Base-by-base conservation (phyloP, 2,888 invertebrate genomes). In the Molanna angustata region DNA sequence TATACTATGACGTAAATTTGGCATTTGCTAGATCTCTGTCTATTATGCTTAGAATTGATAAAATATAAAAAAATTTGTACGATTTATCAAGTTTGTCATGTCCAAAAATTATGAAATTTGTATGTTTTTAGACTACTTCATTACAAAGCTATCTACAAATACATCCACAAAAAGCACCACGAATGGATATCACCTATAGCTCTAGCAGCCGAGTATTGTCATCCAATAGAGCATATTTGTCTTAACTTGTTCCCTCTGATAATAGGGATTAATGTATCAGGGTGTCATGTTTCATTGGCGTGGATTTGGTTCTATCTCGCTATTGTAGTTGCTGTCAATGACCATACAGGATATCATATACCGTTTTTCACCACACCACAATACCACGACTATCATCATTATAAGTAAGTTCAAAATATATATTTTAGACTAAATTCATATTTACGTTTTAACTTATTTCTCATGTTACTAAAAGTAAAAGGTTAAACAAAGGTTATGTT, bases 111-210 rank as follows among this genome's bases (percentile, higher is more conserved):
- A n/a, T n/a, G n/a, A n/a, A n/a, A n/a, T n/a, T n/a, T n/a, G n/a
- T n/a, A n/a, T n/a, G n/a, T n/a, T 69, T 69, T 11, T 68, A 87
- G 87, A 64, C 69, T 90, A 56, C 73, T 91, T 22, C 91, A 92
- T 65, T 82, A 82, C 63, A 83, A 84, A 56, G 73, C 76, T 59
- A 70, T 92, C 47, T 92, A 91, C 73, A 88, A 86, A 65, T 27
- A 7, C 11, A 6, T 6, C 27, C 27, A 27, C n/a, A n/a, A n/a
- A n/a, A n/a, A n/a, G 27, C 27, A 27, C 27, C 27, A 27, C 11
- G 27, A 27, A 11, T 27, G 27, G 27, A 27, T 7, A 11, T 27
- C 27, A 7, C 27, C 27, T 27, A 27, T 6, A 7, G 27, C 27
- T 7, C 27, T 27, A 6, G 27, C 27, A 27, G 27, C 27, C 27